Conservation (phyloP, 2,888 invertebrate species). For the Meta bourneti region DNA sequence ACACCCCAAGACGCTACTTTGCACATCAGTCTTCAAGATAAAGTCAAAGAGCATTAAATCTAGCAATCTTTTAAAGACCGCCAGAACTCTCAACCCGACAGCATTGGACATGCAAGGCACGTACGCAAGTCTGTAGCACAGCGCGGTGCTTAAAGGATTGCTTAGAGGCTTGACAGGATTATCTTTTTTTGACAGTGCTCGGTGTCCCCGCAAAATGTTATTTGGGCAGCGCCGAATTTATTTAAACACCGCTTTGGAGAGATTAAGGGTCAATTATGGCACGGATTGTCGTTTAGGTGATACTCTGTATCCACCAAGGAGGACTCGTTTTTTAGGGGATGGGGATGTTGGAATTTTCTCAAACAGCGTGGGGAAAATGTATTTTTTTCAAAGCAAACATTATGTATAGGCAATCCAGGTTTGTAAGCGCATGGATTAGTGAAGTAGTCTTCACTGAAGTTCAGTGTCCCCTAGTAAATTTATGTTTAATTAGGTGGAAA, state of each 20-base stretch:
- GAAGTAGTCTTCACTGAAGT: too few species aligned
- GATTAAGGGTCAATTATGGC: conserved; percentile 15
- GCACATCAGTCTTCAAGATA: conserved; percentile 54
- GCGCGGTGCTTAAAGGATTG: conserved; percentile 16
- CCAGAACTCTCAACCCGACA: conserved; percentile 1
- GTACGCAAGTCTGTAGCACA: conserved; percentile 23
- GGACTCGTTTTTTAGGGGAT: too few species aligned
- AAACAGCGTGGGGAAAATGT: too few species aligned
- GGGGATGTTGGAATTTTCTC: too few species aligned
- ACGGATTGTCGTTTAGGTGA: too few species aligned
- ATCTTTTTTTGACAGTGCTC: conserved; percentile 30
- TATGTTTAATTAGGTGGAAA: too few species aligned
- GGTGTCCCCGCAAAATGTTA: conserved; percentile 13
- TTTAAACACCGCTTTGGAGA: conserved; percentile 10
- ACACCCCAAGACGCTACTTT: conserved; percentile 52
- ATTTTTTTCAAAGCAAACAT: too few species aligned
- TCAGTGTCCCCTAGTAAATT: too few species aligned
- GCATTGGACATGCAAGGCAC: conserved; percentile 18
- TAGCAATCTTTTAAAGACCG: conserved; percentile 40
- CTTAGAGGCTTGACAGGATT: conserved; percentile 12
- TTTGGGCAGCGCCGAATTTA: neutral
- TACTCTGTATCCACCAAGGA: too few species aligned
- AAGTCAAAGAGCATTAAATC: conserved; percentile 57
- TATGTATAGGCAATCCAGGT: too few species aligned
- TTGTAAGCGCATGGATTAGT: too few species aligned